Percentiles rank a stretch among this genome's conserved stretches.
Evolutionary conservation across 2,797 vertebrate genomes (phyloP).

Genomic region (Florisuga fusca): DNA sequence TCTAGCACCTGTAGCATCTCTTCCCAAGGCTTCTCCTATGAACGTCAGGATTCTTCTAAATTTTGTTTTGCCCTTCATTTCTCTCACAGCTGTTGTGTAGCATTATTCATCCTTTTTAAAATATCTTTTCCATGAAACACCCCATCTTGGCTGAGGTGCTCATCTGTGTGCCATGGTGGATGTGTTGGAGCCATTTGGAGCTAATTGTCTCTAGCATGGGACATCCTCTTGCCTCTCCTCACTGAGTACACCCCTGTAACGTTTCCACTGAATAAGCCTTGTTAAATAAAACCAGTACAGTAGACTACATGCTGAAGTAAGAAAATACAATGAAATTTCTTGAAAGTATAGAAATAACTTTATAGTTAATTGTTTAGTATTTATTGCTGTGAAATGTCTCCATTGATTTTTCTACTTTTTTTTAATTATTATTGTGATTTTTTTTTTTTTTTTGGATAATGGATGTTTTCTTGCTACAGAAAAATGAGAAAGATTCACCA

Average conservation of each 20-base stretch:
- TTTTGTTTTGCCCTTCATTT: not conserved
- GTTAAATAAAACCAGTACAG: not conserved
- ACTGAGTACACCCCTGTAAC: not conserved
- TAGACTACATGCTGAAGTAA: not conserved
- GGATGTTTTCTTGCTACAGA: not conserved
- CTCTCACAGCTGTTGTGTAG: not conserved
- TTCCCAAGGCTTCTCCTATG: not conserved
- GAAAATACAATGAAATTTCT: not conserved
- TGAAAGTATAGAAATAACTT: not conserved
- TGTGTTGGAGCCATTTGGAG: no score
- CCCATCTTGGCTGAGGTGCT: not conserved
- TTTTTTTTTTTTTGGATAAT: not conserved
- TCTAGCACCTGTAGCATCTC: not conserved
- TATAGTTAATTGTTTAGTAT: not conserved
- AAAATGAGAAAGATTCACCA: not conserved
- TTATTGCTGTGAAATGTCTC: not conserved
- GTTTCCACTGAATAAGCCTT: fast-evolving
- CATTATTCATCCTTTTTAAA: not conserved
- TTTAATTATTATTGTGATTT: not conserved
- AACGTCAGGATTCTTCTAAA: not conserved
- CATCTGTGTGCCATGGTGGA: no score
- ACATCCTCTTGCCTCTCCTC: no score
- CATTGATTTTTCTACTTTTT: not conserved
- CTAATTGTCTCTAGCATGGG: no score
- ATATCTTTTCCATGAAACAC: fast-evolving